phyloP scores from a whole-genome alignment of 2,888 invertebrate genomes.

The Xanthia icteritia region DNA sequence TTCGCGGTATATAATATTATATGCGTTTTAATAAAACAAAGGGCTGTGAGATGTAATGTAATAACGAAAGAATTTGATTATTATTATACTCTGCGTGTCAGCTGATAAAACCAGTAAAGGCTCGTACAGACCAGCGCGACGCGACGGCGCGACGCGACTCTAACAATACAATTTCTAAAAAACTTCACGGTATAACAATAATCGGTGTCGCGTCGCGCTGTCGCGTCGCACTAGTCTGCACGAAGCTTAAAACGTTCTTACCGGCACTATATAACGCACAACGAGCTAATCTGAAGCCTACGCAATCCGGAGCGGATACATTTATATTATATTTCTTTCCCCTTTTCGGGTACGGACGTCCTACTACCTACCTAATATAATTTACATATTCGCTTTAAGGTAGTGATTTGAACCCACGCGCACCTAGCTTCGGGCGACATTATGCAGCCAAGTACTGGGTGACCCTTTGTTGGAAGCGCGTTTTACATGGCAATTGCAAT shows the following conservation, averaged over 20 bases:
- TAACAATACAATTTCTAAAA: too few species aligned
- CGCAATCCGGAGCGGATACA: constrained; percentile 85
- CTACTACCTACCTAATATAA: constrained; percentile 80
- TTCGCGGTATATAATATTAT: constrained; percentile 23
- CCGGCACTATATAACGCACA: constrained; percentile 61
- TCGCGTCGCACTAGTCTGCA: too few species aligned
- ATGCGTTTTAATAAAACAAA: constrained; percentile 54
- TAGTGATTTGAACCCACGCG: constrained; percentile 79
- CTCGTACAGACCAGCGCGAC: too few species aligned
- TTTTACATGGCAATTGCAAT: constrained; percentile 64
- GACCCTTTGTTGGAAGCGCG: constrained; percentile 55
- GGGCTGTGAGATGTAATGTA: constrained; percentile 42
- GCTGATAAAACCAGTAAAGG: constrained; percentile 57
- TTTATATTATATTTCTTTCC: constrained; percentile 85
- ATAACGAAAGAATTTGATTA: constrained; percentile 59
- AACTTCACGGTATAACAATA: too few species aligned
- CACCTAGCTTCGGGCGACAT: constrained; percentile 57
- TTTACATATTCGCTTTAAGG: constrained; percentile 84
- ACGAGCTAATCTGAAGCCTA: constrained; percentile 76
- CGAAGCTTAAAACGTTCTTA: constrained; percentile 57
- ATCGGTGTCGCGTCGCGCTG: too few species aligned
- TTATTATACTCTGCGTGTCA: constrained; percentile 30
- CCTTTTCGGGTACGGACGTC: constrained; percentile 88
- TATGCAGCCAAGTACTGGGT: constrained; percentile 58
- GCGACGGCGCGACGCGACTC: too few species aligned